Evolutionary conservation across 2,797 vertebrate species (phyloP).

Genomic region (Rhinogobio ventralis): DNA sequence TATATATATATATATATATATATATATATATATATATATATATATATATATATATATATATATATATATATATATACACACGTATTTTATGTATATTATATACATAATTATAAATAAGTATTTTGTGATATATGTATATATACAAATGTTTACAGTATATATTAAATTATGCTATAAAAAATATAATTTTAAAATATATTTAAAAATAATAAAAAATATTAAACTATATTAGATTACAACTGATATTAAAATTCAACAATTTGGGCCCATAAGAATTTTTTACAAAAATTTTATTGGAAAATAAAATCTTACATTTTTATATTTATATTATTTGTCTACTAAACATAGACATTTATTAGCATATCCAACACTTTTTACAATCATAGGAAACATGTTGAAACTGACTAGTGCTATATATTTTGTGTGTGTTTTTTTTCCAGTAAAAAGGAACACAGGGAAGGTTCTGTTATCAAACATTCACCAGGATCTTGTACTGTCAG

Average conservation of each 20-base stretch:
- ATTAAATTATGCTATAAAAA: neutral
- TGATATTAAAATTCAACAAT: no score
- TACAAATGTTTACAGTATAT: neutral
- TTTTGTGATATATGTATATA: neutral
- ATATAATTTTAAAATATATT: neutral
- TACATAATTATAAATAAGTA: neutral
- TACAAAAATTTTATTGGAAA: neutral
- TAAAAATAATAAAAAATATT: neutral
- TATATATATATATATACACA: no score
- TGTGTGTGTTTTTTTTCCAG: neutral
- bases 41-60: no score
- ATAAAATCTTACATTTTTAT: neutral
- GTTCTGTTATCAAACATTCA: constrained; percentile 20
- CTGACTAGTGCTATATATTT: neutral
- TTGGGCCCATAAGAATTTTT: no score
- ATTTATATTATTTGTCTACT: neutral
- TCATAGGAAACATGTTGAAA: neutral
- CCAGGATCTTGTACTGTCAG: constrained; percentile 25
- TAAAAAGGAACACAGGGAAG: constrained; percentile 2
- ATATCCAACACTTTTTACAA: neutral
- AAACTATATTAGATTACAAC: neutral
- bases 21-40: no score
- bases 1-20: no score
- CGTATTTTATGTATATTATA: no score
- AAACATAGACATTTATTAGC: neutral